phyloP scores from a whole-genome alignment of 2,113 vertebrate genomes.

The Chionomys nivalis region DNA sequence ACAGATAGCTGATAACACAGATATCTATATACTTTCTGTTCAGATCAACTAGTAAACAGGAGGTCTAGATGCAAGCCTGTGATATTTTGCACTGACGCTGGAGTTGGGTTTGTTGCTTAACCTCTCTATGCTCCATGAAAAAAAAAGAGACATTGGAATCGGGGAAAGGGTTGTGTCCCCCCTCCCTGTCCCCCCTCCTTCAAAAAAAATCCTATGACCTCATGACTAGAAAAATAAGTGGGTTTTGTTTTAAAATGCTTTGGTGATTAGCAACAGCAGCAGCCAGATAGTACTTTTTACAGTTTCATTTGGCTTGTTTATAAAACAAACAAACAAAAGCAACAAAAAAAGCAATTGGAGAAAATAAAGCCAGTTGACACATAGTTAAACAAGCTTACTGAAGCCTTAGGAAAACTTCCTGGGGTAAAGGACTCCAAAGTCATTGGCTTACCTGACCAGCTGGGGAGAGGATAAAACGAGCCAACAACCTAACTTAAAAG shows the following conservation, averaged over 20 bases:
- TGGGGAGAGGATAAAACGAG: neutral
- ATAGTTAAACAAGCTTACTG: neutral
- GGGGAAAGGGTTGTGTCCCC: neutral
- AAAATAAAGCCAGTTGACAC: neutral
- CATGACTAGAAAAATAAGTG: neutral
- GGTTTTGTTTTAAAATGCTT: constrained; percentile 32
- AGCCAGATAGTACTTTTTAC: neutral
- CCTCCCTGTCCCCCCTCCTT: no score
- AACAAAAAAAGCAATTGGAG: neutral
- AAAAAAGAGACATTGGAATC: neutral
- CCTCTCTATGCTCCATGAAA: neutral
- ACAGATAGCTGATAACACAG: neutral
- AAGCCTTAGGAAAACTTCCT: constrained; percentile 5
- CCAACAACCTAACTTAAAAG: neutral
- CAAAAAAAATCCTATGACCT: neutral
- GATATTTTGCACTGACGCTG: constrained; percentile 2
- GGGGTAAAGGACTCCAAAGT: constrained; percentile 9
- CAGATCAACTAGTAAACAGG: neutral
- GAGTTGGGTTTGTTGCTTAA: neutral
- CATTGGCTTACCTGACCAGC: neutral
- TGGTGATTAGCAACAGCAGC: neutral
- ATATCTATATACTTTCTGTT: constrained; percentile 26
- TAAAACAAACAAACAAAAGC: neutral
- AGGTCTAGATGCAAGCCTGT: constrained; percentile 8
- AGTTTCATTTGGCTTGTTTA: constrained; percentile 22